Base-by-base conservation (phyloP, 2,113 vertebrate species). In the Rhinolophus sinicus region DNA sequence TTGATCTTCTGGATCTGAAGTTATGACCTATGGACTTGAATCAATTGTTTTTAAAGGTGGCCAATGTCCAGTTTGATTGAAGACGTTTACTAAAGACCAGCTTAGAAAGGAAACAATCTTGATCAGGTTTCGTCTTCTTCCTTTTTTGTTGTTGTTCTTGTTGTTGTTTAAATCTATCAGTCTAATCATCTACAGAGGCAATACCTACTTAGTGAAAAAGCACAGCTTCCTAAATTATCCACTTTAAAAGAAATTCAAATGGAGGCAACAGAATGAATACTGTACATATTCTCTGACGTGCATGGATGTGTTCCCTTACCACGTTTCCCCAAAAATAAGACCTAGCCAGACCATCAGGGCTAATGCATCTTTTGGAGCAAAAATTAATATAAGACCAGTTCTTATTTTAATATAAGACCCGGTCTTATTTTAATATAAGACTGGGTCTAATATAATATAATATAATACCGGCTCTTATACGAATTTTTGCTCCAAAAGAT, bases 31-130 rank as follows among this genome's bases (percentile, higher is more conserved):
- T 47, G 69, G 60, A 88, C 30, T 81, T 86, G 35, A 91, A 67
- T 33, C 77, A 81, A 50, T 90, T 35, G 77, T 95, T 86, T 91
- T 93, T 80, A 95, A 96, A 50, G 21, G 62, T 78, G 19, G 76
- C 30, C 88, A 64, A 47, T 73, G 77, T 95, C 58, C 56, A 72
- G 50, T 67, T 38, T 86, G 47, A 65, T 40, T 88, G 35, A 92
- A 97, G 84, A 95, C 54, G 72, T 95, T 92, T 83, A 30, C 47
- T 88, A 86, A 96, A 92, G 73, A 21, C 38, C 64, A 92, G 15
- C 69, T 95, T 56, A 91, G 64, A 95, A 97, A 88, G 62, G 58
- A 88, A 95, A 28, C 22, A 30, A 87, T 95, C 44, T 90, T 58
- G 33, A 76, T 52, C 47, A 38, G 76, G 24, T 47, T 89, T 73